Evolutionary conservation across 1,140 invertebrate species (phyloP), one percentile per base, ranked within the genome.

Genomic region (Trachelipus rathkii): DNA sequence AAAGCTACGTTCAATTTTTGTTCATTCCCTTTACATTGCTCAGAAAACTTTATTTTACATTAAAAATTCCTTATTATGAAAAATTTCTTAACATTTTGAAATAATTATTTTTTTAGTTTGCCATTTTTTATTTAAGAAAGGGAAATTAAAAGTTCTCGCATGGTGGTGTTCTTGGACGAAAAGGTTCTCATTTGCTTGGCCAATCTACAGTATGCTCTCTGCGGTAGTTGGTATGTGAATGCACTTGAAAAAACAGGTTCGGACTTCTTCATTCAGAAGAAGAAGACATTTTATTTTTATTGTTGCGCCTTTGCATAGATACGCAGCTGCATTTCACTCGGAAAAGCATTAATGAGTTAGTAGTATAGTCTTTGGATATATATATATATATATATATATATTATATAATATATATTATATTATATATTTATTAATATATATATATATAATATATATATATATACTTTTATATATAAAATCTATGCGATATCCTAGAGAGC

Each of bases 361-460:
- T 60, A 60, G n/a, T n/a, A 60, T 60, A n/a, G 8, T 60, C 50
- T 60, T 15, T 15, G 1, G 4, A 3, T 60, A 60, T 3, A 60
- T 60, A 60, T 2, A 60, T 3, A 60, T 60, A 60, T 19, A 60
- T 60, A 60, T 19, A 60, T 60, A 60, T 60, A 60, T 60, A 60
- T 19, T 60, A 60, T 19, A 60, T 60, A 60, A 60, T 60, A 60
- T 19, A 60, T 60, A n/a, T n/a, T n/a, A n/a, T n/a, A n/a, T n/a
- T n/a, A n/a, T n/a, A n/a, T n/a, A n/a, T n/a, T n/a, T n/a, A n/a
- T n/a, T n/a, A n/a, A n/a, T n/a, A n/a, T n/a, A n/a, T n/a, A n/a
- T n/a, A n/a, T n/a, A n/a, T n/a, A n/a, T n/a, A n/a, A n/a, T n/a
- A n/a, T n/a, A n/a, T n/a, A n/a, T n/a, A n/a, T n/a, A n/a, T n/a